Base-by-base conservation (phyloP, 2,797 vertebrate genomes). In the Ambastaia sidthimunki region DNA sequence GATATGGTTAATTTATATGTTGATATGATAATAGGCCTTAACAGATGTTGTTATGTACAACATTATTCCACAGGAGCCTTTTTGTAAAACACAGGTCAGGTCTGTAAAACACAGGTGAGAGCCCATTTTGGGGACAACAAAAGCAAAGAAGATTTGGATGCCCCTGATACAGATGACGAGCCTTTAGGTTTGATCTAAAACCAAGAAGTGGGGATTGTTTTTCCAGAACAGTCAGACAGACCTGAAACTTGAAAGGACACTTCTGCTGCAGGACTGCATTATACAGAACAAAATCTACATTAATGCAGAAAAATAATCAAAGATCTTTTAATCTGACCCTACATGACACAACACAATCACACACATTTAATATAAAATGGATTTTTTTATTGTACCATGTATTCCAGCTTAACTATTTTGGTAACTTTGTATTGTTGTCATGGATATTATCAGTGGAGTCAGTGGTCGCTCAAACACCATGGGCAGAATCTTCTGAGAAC, bases 381-480 rank as follows among this genome's bases (percentile, higher is more conserved):
- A 62, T 15, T 13, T 60, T n/a, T n/a, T 62, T 62, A 62, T 19
- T 63, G 28, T 50, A 15, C 12, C 2, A 4, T 9, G 5, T 23
- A 23, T 57, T 15, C 55, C 7, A 23, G 3, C 31, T 52, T 15
- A 11, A 18, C 2, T 0, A 0, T 7, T 31, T 21, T 50, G 19
- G 9, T 19, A 15, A 34, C 5, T 9, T 5, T 0, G 13, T 12
- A 37, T 28, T 21, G 2, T 65, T 52, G 52, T 48, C 44, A 65
- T 18, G 47, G 28, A 28, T 76, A 7, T 31, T 31, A 37, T 70
- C n/a, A n/a, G n/a, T n/a, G 13, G 34, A 19, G 18, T 34, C 41
- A 59, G 62, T 23, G 63, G 69, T 65, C 21, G 41, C 71, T 74
- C 57, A 55, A 70, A 68, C 37, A 80, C 37, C 31, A 63, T 9